Conservation (phyloP, 2,888 invertebrate genomes). For the Lobophora halterata region DNA sequence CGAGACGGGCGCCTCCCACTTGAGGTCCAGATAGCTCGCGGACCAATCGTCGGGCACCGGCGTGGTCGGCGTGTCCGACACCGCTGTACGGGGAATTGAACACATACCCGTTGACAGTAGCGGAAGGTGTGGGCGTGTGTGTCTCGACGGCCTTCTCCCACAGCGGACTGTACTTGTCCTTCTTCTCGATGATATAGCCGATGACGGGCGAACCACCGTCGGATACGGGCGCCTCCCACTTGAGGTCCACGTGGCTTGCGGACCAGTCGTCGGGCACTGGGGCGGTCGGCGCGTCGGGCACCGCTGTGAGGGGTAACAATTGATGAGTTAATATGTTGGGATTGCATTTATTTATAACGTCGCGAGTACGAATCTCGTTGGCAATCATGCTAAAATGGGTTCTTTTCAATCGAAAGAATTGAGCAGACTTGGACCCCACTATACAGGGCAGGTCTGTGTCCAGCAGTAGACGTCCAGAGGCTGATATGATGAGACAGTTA, state of each 20-base stretch:
- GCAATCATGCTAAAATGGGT: no score
- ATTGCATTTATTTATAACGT: no score
- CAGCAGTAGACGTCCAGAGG: no score
- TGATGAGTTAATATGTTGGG: neutral
- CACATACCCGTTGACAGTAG: constrained; percentile 88
- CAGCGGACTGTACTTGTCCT: constrained; percentile 93
- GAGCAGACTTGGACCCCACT: no score
- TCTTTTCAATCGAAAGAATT: no score
- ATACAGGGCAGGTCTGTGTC: no score
- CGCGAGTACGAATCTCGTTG: no score
- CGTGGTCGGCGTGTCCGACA: constrained; percentile 91
- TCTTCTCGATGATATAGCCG: constrained; percentile 96
- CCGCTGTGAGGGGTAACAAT: constrained; percentile 79
- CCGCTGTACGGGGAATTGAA: constrained; percentile 80
- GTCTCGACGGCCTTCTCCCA: constrained; percentile 97
- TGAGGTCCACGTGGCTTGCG: constrained; percentile 93
- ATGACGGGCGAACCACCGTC: constrained; percentile 97
- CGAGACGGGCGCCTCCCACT: constrained; percentile 93
- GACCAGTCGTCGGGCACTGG: constrained; percentile 96
- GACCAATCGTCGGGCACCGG: constrained; percentile 96
- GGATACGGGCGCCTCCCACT: constrained; percentile 93
- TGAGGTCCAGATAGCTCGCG: constrained; percentile 93
- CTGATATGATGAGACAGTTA: no score
- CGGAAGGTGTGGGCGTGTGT: constrained; percentile 86
- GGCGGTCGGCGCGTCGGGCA: constrained; percentile 92